These are phyloP conservation scores for Heliconius nattereri DNA, from an alignment of 1,140 invertebrate species.

Conservation along the genomic window DNA sequence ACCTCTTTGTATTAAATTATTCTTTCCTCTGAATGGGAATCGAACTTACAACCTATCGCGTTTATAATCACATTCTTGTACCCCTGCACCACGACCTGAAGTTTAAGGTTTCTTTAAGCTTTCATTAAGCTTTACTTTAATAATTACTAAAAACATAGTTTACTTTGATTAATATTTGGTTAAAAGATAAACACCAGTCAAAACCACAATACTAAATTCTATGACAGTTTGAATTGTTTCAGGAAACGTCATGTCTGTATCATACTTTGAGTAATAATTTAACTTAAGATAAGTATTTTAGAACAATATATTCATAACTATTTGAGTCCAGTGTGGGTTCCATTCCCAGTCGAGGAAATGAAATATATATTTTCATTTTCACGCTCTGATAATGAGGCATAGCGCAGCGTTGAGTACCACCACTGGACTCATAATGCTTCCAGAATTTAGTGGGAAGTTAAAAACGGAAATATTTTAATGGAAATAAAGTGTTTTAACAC, in stretches of 20 bases:
- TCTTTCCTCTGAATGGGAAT: too few species aligned
- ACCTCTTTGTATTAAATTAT: too few species aligned
- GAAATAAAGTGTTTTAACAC: not conserved
- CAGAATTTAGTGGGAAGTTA: not conserved
- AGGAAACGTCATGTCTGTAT: not conserved
- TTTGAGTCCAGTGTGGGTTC: not conserved
- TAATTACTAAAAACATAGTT: not conserved
- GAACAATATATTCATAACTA: too few species aligned
- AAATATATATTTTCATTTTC: not conserved
- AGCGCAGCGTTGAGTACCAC: not conserved
- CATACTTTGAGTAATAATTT: not conserved
- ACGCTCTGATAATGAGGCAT: not conserved
- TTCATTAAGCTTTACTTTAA: not conserved
- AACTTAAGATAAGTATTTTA: not conserved
- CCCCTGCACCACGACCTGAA: not conserved
- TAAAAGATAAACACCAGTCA: constrained; percentile 14
- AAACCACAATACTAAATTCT: constrained; percentile 12
- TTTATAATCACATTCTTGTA: too few species aligned
- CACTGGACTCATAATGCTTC: not conserved
- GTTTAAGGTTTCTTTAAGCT: too few species aligned
- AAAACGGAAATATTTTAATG: not conserved
- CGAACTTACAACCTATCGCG: too few species aligned
- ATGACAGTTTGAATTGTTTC: constrained; percentile 27
- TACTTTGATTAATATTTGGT: constrained; percentile 1
- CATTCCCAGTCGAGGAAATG: not conserved